Base-by-base conservation (phyloP, 2,113 vertebrate species). In the Stigmatopora nigra region DNA sequence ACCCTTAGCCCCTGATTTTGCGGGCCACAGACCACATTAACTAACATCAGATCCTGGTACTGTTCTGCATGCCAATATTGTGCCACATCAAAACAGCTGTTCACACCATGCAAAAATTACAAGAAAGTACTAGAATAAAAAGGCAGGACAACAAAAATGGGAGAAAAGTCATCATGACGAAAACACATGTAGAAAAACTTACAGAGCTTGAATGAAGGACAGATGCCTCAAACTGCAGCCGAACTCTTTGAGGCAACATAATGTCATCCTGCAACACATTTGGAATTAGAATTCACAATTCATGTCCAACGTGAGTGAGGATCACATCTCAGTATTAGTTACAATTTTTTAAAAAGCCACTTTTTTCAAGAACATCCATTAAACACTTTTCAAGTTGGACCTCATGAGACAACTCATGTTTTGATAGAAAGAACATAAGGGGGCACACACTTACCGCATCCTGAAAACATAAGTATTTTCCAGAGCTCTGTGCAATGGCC, bases 381-480 rank as follows among this genome's bases (percentile, higher is more conserved):
- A 36, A 36, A 49, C 44, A 5, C 62, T 58, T 60, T 63, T 45
- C 41, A 38, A 25, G 15, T 59, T 0, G 13, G 55, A 19, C 41
- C 44, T 75, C 31, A 44, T 41, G 63, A 2, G 3, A 45, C 41
- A 22, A 61, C 12, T 45, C 38, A 61, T 19, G 19, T 22, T 45
- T 61, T 45, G 45, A 22, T 61, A 61, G n/a, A 46, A 45, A 38
- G 7, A 49, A 31, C 46, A 48, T 11, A 74, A 74, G 58, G 44
- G 45, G 20, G 36, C 2, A 70, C 61, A 63, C 60, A 95, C 97
- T 94, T 86, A 98, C 96, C 46, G 95, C 92, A 81, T 99, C 96
- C 86, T 98, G 89, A 87, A 98, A 99, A 84, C 96, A 99, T 75
- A 98, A 91, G 75, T 92, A 93, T 36, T 73, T 51, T 62, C 97